Base-by-base conservation (phyloP, 2,888 invertebrate species). In the Maniola hyperantus region DNA sequence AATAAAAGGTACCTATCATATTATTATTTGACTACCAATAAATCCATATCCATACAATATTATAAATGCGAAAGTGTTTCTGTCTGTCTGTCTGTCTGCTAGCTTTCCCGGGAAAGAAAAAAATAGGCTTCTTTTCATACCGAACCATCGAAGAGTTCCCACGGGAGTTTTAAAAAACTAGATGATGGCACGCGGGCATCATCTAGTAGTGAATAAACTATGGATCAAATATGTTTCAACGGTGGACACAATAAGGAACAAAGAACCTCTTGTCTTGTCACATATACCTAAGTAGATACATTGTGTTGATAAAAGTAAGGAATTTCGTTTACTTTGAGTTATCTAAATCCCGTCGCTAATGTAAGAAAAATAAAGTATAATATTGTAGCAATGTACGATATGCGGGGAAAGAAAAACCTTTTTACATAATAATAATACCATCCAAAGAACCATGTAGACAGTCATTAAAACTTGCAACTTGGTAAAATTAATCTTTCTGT, bases 261-360 rank as follows among this genome's bases (percentile, higher is more conserved):
- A 6, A 36, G 8, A 36, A 5, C 13, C 44, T 15, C 4, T 6
- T 1, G 11, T 44, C 44, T 44, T 13, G 13, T 13, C n/a, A 1
- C 4, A 44, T 6, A 13, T 6, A n/a, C n/a, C n/a, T n/a, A n/a
- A 44, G 13, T 4, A 13, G n/a, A 42, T 46, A 46, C 42, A 15
- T 46, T 46, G 46, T 46, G 7, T 18, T 18, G 10, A 10, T 18
- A 48, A 48, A 48, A 8, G 0, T 13, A 15, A 15, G 4, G 48
- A 46, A 7, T 48, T 46, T 48, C 48, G 48, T 48, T 18, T 8
- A 44, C 48, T 7, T 46, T 46, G 46, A 46, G 46, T 46, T 46
- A 46, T 15, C 15, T 15, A 46, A 15, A 15, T 46, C 15, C 15
- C 15, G 15, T 15, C 18, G 48, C 4, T 48, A 48, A 48, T 48